Evolutionary conservation across 2,113 vertebrate species (phyloP).

Genomic region (Glareola pratincola): DNA sequence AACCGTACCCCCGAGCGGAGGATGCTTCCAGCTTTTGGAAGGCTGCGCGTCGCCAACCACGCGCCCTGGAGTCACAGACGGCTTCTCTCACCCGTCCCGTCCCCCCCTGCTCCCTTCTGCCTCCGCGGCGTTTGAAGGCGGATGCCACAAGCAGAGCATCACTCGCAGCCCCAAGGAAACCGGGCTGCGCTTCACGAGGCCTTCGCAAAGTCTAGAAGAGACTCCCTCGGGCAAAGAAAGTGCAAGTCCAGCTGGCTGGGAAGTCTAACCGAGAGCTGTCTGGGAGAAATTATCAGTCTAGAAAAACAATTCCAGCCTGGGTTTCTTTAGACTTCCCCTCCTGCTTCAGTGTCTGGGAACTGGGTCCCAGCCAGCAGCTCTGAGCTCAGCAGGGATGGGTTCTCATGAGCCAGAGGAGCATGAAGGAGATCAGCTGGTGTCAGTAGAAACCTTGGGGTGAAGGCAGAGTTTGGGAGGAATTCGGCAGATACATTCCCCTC

Average conservation of each 20-base stretch:
- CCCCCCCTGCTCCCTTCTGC: neutral
- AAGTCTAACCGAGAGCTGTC: neutral
- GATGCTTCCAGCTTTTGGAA: neutral
- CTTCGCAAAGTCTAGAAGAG: neutral
- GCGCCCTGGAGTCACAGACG: neutral
- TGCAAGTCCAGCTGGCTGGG: neutral
- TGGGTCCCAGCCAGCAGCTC: neutral
- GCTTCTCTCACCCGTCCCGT: neutral
- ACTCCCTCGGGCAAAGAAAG: neutral
- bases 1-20: neutral
- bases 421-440: neutral
- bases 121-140: neutral
- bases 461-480: neutral
- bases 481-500: neutral
- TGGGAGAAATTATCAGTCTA: neutral
- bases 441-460: neutral
- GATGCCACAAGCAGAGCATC: neutral
- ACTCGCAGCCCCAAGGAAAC: fast-evolving
- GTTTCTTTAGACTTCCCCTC: neutral
- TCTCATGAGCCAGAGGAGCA: neutral
- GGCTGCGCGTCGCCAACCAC: neutral
- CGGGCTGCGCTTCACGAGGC: neutral
- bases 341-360: conserved; percentile 1
- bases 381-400: neutral
- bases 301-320: conserved; percentile 14